Base-by-base conservation (phyloP, 1,140 invertebrate species). In the Dysdera silvatica region DNA sequence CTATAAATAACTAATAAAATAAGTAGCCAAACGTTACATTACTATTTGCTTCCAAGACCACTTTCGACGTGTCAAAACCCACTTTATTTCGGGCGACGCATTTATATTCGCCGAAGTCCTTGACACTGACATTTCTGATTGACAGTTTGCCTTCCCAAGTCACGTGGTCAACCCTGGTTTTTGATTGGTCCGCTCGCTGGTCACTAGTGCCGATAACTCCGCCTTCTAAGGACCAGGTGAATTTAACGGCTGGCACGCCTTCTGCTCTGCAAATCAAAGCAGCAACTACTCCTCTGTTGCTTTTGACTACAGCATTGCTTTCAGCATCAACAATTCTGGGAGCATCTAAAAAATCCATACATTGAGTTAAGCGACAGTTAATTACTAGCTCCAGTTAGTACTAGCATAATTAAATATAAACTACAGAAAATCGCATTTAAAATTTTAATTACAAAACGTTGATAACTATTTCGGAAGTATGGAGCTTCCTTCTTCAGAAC, bases 21-120 rank as follows among this genome's bases (percentile, higher is more conserved):
- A n/a, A n/a, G n/a, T n/a, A n/a, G n/a, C n/a, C n/a, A 87, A n/a
- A n/a, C n/a, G n/a, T n/a, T n/a, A n/a, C n/a, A n/a, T n/a, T 61
- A 81, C 83, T 70, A 87, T 63, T 45, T 7, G 61, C 52, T 1
- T 48, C 14, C 6, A 63, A 55, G 26, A 12, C 40, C n/a, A 63
- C 33, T 40, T 82, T 82, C 23, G 87, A 82, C 2, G 82, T 83
- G n/a, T 85, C 83, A 61, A 85, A 83, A 4, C 93, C 94, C 65
- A 95, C 77, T 48, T 86, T 84, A 74, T 98, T 98, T 37, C 83
- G 81, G 0, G 90, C 93, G 0, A 84, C 84, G 74, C 91, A 98
- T 68, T 89, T 84, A 74, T 96, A 97, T 40, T 81, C 80, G 0
- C 91, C 94, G 71, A 97, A 98, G 77, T 99, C 94, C 0, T 82